phyloP scores from a whole-genome alignment of 1,140 invertebrate species.

The Caligus rogercresseyi region DNA sequence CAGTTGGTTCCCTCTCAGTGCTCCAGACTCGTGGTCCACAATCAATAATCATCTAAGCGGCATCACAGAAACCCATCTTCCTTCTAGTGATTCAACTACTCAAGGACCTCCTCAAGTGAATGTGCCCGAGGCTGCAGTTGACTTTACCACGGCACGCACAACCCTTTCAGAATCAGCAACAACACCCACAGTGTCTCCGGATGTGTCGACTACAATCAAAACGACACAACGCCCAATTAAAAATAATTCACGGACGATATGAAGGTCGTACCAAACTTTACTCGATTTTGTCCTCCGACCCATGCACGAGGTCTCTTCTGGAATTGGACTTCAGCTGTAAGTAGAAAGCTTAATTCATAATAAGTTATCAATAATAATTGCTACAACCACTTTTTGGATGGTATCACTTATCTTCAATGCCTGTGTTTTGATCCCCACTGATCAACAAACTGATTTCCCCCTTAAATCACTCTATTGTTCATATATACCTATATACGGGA shows the following conservation, averaged over 20 bases:
- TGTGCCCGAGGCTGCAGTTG: too few species aligned
- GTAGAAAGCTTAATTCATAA: conserved; percentile 26
- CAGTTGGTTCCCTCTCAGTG: background rate
- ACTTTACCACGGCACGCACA: background rate
- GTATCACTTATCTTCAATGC: too few species aligned
- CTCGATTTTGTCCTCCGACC: conserved; percentile 42
- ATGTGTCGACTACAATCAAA: background rate
- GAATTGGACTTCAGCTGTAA: conserved; percentile 58
- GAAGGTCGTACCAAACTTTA: conserved; percentile 16
- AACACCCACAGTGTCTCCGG: background rate
- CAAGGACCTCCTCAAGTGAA: background rate
- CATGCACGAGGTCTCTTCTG: conserved; percentile 58
- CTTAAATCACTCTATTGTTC: too few species aligned
- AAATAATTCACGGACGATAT: background rate
- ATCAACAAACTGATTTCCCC: too few species aligned
- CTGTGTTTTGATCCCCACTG: too few species aligned
- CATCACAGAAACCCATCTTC: background rate
- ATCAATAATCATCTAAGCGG: background rate
- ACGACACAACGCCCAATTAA: background rate
- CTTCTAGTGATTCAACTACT: too few species aligned
- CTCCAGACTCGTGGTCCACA: background rate
- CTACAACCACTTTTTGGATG: too few species aligned
- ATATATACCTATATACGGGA: too few species aligned
- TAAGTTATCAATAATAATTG: too few species aligned
- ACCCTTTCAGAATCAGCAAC: too few species aligned